Evolutionary conservation across 2,113 vertebrate species (phyloP), one percentile per base, ranked within the genome.

Genomic region (Anolis sagrei): DNA sequence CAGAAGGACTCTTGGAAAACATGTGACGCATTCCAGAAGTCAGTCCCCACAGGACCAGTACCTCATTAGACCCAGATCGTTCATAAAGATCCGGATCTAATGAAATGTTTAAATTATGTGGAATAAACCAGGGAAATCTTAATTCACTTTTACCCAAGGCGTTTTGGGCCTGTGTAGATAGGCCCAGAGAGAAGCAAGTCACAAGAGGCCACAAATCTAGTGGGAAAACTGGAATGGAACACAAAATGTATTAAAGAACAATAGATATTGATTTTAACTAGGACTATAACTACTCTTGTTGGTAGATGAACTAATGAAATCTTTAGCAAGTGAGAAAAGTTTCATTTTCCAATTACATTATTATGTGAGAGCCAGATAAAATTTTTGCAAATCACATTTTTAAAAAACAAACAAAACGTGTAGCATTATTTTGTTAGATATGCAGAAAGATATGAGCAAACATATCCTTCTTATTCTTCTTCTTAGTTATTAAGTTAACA

Each of bases 401-500:
- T 39, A 58, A 79, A 72, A 1, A 3, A 18, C 27, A 76, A 77
- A 51, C 4, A 19, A 16, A 19, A 58, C 19, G 48, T 48, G 6
- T 16, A 16, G 36, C 21, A 58, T 72, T 72, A 34, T 79, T 62
- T 8, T 34, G 74, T 25, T 74, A 7, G 62, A n/a, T 49, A 13
- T 64, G 21, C 5, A 48, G 23, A 58, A 79, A 25, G 34, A 70
- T 25, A 72, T 61, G 34, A 74, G 77, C 8, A 36, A 64, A 39
- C 29, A 64, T 14, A 74, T 80, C 51, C 16, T 80, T 49, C 74
- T 64, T 48, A 34, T 86, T 79, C 34, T 70, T 39, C 54, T 51
- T 82, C 54, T 13, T 58, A 18, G 3, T 58, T 58, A 16, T 64
- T 5, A 62, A 79, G 82, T 84, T 89, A 79, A 76, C 69, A 14